Percentiles rank a stretch among this genome's conserved stretches.
Conservation (phyloP, 2,113 vertebrate species). For the Dromaius novaehollandiae region DNA sequence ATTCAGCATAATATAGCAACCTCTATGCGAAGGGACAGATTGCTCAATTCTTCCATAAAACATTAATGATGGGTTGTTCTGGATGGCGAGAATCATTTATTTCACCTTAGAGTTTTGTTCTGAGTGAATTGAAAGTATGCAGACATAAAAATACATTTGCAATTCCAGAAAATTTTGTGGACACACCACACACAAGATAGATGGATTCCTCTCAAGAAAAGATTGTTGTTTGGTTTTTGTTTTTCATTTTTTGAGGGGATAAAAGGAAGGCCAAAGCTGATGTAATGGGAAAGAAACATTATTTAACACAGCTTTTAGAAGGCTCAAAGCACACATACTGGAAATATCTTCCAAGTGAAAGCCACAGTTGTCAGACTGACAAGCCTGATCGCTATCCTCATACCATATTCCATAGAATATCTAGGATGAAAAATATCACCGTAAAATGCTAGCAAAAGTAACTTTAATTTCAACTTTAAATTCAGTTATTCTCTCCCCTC, state of each 20-base stretch:
- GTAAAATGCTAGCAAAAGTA: background rate
- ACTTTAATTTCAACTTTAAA: background rate
- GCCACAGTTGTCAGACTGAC: background rate
- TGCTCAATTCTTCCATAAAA: background rate
- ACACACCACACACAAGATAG: background rate
- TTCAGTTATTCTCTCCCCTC: background rate
- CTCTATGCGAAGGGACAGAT: background rate
- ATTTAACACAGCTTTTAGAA: background rate
- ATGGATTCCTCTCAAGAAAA: background rate
- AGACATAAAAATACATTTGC: background rate
- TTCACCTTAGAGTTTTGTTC: background rate
- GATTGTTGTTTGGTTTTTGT: background rate
- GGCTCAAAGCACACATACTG: background rate
- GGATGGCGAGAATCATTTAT: background rate
- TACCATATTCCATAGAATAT: background rate
- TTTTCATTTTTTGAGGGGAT: background rate
- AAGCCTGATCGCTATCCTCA: background rate
- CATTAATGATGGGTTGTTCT: background rate
- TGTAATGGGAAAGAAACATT: background rate
- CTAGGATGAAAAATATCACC: background rate
- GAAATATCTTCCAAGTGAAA: background rate
- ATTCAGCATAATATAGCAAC: background rate
- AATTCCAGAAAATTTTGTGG: background rate
- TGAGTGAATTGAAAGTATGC: background rate
- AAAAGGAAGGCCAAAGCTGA: background rate